Base-by-base conservation (phyloP, 2,888 invertebrate species). In the Micropterix aruncella region DNA sequence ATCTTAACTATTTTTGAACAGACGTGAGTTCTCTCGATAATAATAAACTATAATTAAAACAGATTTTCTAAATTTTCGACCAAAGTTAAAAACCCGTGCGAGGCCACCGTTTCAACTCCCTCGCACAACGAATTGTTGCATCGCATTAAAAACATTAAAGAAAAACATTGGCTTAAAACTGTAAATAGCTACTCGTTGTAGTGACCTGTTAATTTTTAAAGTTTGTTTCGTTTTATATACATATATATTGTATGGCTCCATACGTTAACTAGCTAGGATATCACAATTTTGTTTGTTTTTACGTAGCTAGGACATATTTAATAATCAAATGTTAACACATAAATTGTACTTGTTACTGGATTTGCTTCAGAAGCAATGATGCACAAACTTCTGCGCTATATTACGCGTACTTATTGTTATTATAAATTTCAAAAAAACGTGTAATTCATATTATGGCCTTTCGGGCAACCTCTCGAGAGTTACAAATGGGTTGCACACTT, bases 141-240 rank as follows among this genome's bases (percentile, higher is more conserved):
- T 41, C 14, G 37, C 27, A n/a, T 42, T 27, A 37, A 36, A 41
- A 9, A 19, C 5, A 12, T 18, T 46, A 44, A 48, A 39, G 38
- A 44, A 44, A 46, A 19, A 40, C 43, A 36, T 41, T 44, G 18
- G 46, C 40, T 41, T 43, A 43, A 27, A 7, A 27, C 27, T 27
- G 44, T 42, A 40, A 43, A 40, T 46, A 44, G 44, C 44, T 40
- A 39, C n/a, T 45, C 45, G 42, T 40, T 46, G 48, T 46, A 46
- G 45, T 47, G 47, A 46, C 47, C 14, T 9, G 7, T 9, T 38
- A 16, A 14, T 38, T 16, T 38, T 16, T 38, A n/a, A 38, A 9
- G 14, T 38, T 38, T 5, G 5, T 38, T 38, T 38, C 38, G 14
- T n/a, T n/a, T n/a, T n/a, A n/a, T n/a, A n/a, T n/a, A n/a, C n/a